These are phyloP conservation scores for Clusia tigrina DNA, from an alignment of 2,888 invertebrate species.

Conservation along the genomic window DNA sequence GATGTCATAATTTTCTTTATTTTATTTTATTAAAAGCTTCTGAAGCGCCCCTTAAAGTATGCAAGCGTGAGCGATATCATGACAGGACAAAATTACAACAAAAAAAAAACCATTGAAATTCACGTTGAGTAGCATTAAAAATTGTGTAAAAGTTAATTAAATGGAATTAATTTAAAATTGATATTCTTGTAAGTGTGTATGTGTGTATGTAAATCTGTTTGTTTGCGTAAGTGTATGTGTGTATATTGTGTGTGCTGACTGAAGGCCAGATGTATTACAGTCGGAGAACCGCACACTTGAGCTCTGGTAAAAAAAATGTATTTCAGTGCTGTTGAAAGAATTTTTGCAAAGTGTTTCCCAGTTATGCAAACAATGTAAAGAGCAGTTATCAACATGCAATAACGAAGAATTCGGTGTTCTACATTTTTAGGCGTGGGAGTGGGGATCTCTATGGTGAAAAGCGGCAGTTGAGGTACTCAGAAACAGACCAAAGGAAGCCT, in stretches of 20 bases:
- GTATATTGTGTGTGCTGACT: not conserved
- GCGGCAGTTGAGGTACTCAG: too few species aligned
- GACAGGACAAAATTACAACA: not conserved
- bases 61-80: not conserved
- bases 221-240: not conserved
- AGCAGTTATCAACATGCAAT: too few species aligned
- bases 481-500: too few species aligned
- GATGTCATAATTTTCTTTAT: not conserved
- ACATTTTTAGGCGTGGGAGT: too few species aligned
- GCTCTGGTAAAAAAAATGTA: too few species aligned
- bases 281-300: too few species aligned
- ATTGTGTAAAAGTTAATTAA: conserved; percentile 5
- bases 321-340: too few species aligned
- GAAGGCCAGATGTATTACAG: too few species aligned
- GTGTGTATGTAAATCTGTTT: not conserved
- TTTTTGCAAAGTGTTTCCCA: too few species aligned
- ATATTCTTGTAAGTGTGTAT: not conserved
- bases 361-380: too few species aligned
- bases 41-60: not conserved
- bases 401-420: too few species aligned
- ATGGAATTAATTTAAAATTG: conserved; percentile 7
- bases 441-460: too few species aligned
- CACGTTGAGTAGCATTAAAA: conserved; percentile 4
- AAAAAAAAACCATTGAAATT: not conserved
- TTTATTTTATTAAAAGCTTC: not conserved